A percentile compares a stretch with the other conserved stretches of the same genome.
phyloP scores from a whole-genome alignment of 2,797 vertebrate species.

The Coilia nasus region DNA sequence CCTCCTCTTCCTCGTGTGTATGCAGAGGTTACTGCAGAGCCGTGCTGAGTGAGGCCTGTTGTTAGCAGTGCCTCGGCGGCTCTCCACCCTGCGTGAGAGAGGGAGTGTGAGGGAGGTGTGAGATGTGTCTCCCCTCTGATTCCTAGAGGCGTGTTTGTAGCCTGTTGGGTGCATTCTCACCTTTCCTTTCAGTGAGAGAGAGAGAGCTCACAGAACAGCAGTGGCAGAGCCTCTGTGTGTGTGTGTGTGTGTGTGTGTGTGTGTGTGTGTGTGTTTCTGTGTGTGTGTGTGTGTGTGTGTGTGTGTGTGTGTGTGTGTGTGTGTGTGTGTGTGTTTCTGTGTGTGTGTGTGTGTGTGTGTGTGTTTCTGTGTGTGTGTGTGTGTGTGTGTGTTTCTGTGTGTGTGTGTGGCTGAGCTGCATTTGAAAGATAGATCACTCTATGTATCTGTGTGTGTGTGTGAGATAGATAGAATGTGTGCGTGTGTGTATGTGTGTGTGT shows the following conservation, averaged over 20 bases:
- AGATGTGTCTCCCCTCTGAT: background rate
- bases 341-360: background rate
- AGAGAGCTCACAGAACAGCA: background rate
- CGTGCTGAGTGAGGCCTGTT: background rate
- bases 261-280: background rate
- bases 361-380: background rate
- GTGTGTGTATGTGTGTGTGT: background rate
- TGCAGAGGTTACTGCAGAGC: background rate
- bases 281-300: background rate
- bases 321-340: background rate
- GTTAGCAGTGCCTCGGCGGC: background rate
- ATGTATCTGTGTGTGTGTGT: background rate
- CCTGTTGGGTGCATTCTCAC: background rate
- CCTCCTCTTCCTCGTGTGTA: background rate
- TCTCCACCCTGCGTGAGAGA: background rate
- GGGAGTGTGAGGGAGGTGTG: background rate
- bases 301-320: slow-evolving; percentile 1
- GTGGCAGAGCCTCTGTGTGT: no score
- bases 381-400: background rate
- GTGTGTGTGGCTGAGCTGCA: no score
- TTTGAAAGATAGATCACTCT: no score
- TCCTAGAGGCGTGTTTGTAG: background rate
- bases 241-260: background rate
- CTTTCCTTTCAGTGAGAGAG: background rate
- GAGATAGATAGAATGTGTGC: no score